Evolutionary conservation across 2,113 vertebrate species (phyloP).

Genomic region (Steatornis caripensis): DNA sequence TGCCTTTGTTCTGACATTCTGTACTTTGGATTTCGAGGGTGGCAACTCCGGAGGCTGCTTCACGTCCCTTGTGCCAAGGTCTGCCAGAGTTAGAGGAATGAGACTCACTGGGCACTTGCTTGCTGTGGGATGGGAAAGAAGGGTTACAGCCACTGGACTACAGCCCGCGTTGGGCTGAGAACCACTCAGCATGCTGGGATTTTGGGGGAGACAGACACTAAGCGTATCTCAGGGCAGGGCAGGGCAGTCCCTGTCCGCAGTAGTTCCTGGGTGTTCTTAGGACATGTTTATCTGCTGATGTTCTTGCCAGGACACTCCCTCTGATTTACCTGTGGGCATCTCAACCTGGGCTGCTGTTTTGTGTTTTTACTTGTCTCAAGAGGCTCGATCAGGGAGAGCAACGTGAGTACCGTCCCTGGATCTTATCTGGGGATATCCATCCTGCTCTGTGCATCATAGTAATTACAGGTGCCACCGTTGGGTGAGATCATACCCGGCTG

Average conservation of each 20-base stretch:
- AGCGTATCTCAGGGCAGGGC: not conserved
- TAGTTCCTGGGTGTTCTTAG: not conserved
- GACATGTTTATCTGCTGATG: not conserved
- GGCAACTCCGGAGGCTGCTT: not conserved
- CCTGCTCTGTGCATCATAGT: rapidly evolving
- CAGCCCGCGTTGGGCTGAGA: not conserved
- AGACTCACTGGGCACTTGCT: not conserved
- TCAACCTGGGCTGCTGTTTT: not conserved
- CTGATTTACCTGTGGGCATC: not conserved
- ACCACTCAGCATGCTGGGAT: not conserved
- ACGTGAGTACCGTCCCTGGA: not conserved
- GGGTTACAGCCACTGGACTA: not conserved
- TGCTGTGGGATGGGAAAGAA: not conserved
- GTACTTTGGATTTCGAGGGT: not conserved
- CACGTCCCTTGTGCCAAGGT: not conserved
- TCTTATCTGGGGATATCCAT: not conserved
- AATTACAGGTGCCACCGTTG: not conserved
- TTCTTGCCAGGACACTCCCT: not conserved
- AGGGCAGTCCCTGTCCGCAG: not conserved
- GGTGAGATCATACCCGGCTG: not conserved
- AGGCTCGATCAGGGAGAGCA: not conserved
- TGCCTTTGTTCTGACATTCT: slow-evolving; percentile 13
- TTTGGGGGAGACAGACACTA: not conserved
- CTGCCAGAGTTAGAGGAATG: not conserved
- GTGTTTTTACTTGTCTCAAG: not conserved